Evolutionary conservation across 2,113 vertebrate genomes (phyloP), one percentile per base, ranked within the genome.

Genomic region (Notothenia rossii): DNA sequence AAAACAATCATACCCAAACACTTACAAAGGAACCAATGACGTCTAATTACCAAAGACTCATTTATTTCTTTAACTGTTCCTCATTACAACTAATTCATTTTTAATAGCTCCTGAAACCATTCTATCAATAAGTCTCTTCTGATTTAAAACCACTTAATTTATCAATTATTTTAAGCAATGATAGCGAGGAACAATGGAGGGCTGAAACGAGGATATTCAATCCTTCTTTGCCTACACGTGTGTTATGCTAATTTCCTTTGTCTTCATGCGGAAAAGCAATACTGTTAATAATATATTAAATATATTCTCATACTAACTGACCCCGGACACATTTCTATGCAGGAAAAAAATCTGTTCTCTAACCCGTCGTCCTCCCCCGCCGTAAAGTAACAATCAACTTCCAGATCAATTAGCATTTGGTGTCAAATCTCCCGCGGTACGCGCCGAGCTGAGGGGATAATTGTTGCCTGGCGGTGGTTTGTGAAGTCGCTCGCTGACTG

Each of bases 401-500:
- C 72, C 56, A 69, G 77, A 91, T 87, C 84, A 86, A 93, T 93
- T 93, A 91, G 84, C 84, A 79, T 83, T 82, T 72, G 66, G 72
- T 43, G 76, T 87, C 81, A 83, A 77, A 88, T 84, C 83, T 81
- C 72, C 60, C 79, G 61, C 80, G 82, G 72, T 63, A 9, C 12
- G 74, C 29, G 45, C 64, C 0, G 3, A 68, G 85, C 61, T 1
- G 86, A 86, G 77, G 66, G 83, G 83, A 89, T 91, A 91, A 91
- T 91, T 89, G 88, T 90, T 79, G 85, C 79, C 80, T 89, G 43
- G 83, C 77, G 48, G 75, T 77, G 88, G 71, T 88, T 90, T 89
- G 82, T 89, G 84, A 88, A 88, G 82, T 75, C 33, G 55, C 71
- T 70, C 11, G 67, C 84, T 84, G 85, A 78, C 71, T 90, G 81